Evolutionary conservation across 2,113 vertebrate genomes (phyloP).

Genomic region (Tyrannus savana): DNA sequence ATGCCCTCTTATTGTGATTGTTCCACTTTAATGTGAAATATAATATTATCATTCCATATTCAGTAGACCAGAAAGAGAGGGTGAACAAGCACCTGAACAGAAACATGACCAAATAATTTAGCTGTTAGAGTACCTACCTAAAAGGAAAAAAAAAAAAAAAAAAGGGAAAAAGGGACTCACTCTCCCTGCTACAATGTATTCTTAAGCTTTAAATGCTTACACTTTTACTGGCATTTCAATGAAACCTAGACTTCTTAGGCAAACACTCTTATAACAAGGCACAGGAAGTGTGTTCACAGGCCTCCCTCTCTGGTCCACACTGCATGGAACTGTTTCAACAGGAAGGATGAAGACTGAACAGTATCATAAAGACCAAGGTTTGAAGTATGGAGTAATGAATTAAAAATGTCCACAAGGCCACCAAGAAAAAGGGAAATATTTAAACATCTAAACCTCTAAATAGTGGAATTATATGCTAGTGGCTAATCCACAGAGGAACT

Average conservation of each 20-base stretch:
- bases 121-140: not conserved
- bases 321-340: not conserved
- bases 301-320: not conserved
- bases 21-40: not conserved
- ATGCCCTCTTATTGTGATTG: not conserved
- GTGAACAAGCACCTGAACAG: not conserved
- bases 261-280: not conserved
- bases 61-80: not conserved
- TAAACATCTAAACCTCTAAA: not conserved
- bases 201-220: not conserved
- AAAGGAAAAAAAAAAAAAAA: not conserved
- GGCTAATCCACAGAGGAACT: not conserved
- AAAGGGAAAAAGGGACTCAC: accelerated
- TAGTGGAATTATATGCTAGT: not conserved
- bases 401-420: not conserved
- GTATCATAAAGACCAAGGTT: not conserved
- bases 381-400: not conserved
- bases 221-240: not conserved
- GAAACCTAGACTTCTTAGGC: not conserved
- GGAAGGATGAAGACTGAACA: not conserved
- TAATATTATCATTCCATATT: not conserved
- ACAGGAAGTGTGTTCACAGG: not conserved
- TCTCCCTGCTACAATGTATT: not conserved
- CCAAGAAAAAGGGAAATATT: not conserved
- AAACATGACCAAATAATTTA: not conserved